phyloP scores from a whole-genome alignment of 2,888 invertebrate species.

The Diarsia brunnea region DNA sequence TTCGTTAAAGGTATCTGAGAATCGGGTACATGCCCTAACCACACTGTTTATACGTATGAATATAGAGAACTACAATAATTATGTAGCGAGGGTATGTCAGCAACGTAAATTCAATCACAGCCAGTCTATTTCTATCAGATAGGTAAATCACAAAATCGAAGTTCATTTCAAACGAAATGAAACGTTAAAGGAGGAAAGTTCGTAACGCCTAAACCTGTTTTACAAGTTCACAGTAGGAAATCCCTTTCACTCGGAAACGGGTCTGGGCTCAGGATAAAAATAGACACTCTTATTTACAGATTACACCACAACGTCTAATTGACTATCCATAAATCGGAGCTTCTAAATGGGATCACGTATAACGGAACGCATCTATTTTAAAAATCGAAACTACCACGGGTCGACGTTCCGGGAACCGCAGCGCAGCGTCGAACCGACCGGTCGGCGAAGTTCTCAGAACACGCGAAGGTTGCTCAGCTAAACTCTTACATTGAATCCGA shows the following conservation, averaged over 20 bases:
- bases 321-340: conserved; percentile 80
- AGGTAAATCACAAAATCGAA: conserved; percentile 25
- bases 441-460: conserved; percentile 84
- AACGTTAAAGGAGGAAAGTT: conserved; percentile 77
- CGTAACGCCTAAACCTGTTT: conserved; percentile 75
- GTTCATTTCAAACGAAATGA: conserved; percentile 51
- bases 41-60: conserved; percentile 12
- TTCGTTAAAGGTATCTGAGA: neutral
- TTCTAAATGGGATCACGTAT: conserved; percentile 74
- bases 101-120: conserved; percentile 5
- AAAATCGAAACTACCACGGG: conserved; percentile 84
- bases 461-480: conserved; percentile 84
- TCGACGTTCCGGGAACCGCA: conserved; percentile 82
- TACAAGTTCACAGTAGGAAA: conserved; percentile 81
- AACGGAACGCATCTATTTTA: conserved; percentile 87
- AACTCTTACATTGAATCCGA: conserved; percentile 81
- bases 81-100: neutral
- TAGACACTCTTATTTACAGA: conserved; percentile 82
- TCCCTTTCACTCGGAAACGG: conserved; percentile 86
- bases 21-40: neutral
- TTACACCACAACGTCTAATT: conserved; percentile 85
- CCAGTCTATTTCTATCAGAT: conserved; percentile 24
- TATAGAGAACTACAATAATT: neutral
- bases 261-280: conserved; percentile 79
- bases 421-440: conserved; percentile 77